Percentiles rank a stretch among this genome's conserved stretches.
phyloP scores from a whole-genome alignment of 1,140 invertebrate genomes.

The Lepidotrigona ventralis region DNA sequence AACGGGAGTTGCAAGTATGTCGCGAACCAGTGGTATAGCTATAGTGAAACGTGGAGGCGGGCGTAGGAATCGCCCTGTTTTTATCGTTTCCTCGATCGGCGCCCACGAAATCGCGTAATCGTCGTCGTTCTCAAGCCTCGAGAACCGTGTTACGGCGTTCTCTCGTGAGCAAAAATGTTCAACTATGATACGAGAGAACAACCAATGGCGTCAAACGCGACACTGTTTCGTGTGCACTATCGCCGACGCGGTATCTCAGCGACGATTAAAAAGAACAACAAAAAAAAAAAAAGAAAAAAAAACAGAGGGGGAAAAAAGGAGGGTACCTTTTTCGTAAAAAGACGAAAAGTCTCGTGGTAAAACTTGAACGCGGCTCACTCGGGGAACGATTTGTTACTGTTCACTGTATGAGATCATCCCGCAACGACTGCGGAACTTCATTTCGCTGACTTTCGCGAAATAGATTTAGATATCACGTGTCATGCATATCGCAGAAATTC shows the following conservation, averaged over 20 bases:
- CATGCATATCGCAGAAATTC: conserved; percentile 10
- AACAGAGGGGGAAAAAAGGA: too few relatives aligned
- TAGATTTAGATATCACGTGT: conserved; percentile 11
- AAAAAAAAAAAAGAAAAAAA: background rate
- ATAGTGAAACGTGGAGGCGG: conserved; percentile 24
- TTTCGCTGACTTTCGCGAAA: conserved; percentile 14
- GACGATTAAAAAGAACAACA: background rate
- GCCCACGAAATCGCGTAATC: conserved; percentile 38
- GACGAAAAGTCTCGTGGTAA: background rate
- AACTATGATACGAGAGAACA: background rate
- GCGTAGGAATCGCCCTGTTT: conserved; percentile 53
- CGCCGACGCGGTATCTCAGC: background rate
- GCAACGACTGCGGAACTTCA: too few relatives aligned
- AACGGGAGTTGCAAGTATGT: background rate
- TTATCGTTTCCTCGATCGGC: conserved; percentile 49
- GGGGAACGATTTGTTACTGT: background rate
- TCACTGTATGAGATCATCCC: too few relatives aligned
- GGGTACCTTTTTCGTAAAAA: background rate
- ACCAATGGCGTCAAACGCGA: background rate
- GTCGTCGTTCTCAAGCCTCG: background rate
- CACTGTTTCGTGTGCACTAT: background rate
- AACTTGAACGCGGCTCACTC: background rate
- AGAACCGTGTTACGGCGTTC: background rate
- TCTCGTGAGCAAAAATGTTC: background rate
- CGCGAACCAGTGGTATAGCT: background rate